Conservation (phyloP, 30 jellyfish, hydroid and myxozoan genomes). For the Hydra vulgaris region DNA sequence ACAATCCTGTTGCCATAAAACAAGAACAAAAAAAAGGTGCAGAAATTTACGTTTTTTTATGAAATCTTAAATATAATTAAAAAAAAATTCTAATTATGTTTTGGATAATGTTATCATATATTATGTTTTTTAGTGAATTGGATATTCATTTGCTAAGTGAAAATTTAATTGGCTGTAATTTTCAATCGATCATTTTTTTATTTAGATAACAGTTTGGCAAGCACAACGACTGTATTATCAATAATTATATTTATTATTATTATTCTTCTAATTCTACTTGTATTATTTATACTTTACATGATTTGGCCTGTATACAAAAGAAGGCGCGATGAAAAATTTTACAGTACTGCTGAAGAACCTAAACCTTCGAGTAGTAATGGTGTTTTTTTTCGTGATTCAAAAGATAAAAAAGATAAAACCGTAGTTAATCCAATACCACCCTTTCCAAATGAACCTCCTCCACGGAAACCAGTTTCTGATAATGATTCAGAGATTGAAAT, state of each 20-base stretch:
- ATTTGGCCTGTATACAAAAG: constrained; percentile 20
- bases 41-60: neutral
- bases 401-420: neutral
- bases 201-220: constrained; percentile 11
- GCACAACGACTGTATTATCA: constrained; percentile 15
- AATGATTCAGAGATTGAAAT: constrained; percentile 25
- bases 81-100: neutral
- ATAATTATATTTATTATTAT: constrained; percentile 18
- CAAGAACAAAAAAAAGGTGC: constrained; percentile 8
- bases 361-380: constrained; percentile 1
- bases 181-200: neutral
- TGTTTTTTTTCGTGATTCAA: neutral
- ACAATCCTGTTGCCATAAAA: constrained; percentile 6
- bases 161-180: neutral
- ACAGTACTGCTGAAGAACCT: neutral
- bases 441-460: constrained; percentile 23
- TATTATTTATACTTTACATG: constrained; percentile 6
- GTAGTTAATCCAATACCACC: constrained; percentile 16
- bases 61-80: neutral
- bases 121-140: no score
- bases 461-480: neutral
- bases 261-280: constrained; percentile 14
- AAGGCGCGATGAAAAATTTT: neutral
- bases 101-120: no score
- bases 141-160: neutral